Percentiles rank a stretch among this genome's conserved stretches.
These are phyloP conservation scores for Scaptomyza montana DNA, from an alignment of 1,140 invertebrate genomes.

Conservation along the genomic window DNA sequence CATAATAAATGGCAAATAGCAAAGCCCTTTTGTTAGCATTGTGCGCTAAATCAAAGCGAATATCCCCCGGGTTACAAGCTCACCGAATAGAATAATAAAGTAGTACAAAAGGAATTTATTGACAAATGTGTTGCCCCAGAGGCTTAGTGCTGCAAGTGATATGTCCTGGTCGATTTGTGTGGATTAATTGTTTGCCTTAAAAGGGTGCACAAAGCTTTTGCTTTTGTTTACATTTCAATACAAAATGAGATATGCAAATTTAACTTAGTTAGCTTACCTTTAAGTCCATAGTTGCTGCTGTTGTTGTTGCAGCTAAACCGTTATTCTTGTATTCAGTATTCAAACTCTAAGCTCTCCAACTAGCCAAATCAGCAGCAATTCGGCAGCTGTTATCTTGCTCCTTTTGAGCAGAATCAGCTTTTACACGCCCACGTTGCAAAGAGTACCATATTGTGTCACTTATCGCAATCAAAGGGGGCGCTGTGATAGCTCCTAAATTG, in stretches of 20 bases:
- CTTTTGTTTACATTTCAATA: neutral
- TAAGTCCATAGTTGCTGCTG: slow-evolving; percentile 3
- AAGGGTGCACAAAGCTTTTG: slow-evolving; percentile 26
- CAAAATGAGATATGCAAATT: too few relatives aligned
- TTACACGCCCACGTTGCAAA: slow-evolving; percentile 9
- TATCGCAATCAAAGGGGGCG: slow-evolving; percentile 32
- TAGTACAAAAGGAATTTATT: slow-evolving; percentile 26
- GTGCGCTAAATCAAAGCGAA: slow-evolving; percentile 62
- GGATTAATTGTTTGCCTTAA: slow-evolving; percentile 63
- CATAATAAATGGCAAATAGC: slow-evolving; percentile 66
- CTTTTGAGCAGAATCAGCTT: slow-evolving; percentile 31
- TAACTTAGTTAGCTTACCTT: neutral
- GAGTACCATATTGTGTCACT: slow-evolving; percentile 35
- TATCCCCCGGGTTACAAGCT: slow-evolving; percentile 16
- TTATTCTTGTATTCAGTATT: slow-evolving; percentile 11
- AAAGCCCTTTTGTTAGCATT: slow-evolving; percentile 38
- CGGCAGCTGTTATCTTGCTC: slow-evolving; percentile 16
- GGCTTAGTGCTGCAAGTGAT: slow-evolving; percentile 49
- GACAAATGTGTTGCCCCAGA: neutral
- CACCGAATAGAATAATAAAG: neutral
- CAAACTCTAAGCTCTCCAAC: slow-evolving; percentile 3
- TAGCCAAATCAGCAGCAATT: slow-evolving; percentile 31
- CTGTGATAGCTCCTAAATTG: slow-evolving; percentile 5
- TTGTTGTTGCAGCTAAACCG: slow-evolving; percentile 14
- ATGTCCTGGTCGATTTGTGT: slow-evolving; percentile 57